Evolutionary conservation across 2,797 vertebrate genomes (phyloP), one percentile per base, ranked within the genome.

Genomic region (Spatula versicolor): DNA sequence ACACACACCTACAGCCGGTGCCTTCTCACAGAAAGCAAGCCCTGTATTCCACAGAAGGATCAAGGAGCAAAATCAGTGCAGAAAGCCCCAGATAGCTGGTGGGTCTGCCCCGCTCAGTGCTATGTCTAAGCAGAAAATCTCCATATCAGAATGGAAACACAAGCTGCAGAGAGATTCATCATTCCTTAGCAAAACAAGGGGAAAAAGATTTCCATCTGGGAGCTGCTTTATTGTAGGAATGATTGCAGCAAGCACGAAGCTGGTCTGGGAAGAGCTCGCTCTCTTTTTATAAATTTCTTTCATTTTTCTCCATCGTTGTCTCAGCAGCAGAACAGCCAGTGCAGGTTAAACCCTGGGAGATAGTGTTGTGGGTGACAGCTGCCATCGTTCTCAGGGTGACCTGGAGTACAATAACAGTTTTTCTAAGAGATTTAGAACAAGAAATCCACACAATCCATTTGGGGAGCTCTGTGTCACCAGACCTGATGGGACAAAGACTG

Each of bases 381-480:
- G 88, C 64, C 68, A 39, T 82, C 3, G 1, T 79, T 92, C 88
- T 87, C 84, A 90, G 72, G 67, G 46, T 59, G 39, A 76, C n/a
- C 4, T 4, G 45, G 85, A 80, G 45, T 75, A 45, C 26, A 85
- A 31, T 19, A 92, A 43, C 37, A 12, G 45, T 83, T 84, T 58
- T 87, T 86, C 60, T 62, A 33, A 60, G 6, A 43, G 22, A 75
- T 91, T 86, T 87, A 26, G 25, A 93, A 78, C 25, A 81, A 81
- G 63, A 86, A 90, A 54, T 35, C 7, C 31, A 63, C 18, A 35
- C 52, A 22, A 45, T 67, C 48, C 31, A 28, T 63, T 75, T 0
- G 0, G 62, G 54, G 67, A 92, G 8, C 23, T 75, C 37, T 69
- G 62, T 60, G 31, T 92, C 39, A 60, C 23, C 45, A 80, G 30